Base-by-base conservation (phyloP, 2,113 vertebrate species). In the Phrynosoma blainvillii region DNA sequence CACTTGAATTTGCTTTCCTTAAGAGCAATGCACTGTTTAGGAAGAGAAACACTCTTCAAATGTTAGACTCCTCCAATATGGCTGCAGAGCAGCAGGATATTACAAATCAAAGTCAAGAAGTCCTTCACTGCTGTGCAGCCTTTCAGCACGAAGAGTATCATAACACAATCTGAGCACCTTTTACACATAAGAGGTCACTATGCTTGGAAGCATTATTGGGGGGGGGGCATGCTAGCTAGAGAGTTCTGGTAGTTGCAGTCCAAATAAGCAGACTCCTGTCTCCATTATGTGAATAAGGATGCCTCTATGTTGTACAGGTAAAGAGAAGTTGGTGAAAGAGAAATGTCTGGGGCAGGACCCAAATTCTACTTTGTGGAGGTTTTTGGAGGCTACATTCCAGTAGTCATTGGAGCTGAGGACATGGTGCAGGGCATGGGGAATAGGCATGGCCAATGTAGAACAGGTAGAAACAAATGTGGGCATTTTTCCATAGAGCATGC, bases 1-100 rank as follows among this genome's bases (percentile, higher is more conserved):
- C 21, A 87, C 90, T 87, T 82, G 27, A n/a, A 14, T 23, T 25
- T 79, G 2, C 79, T 88, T 77, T 70, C 84, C 79, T 81, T 87
- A 21, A 65, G 0, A 40, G 2, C 79, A 82, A 68, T 25, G 16
- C 23, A 12, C 52, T 27, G 42, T 8, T 62, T 79, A 36, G 2
- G 0, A 25, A 68, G 30, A 79, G 20, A 79, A 87, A 25, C 74
- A 5, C 2, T 5, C 86, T 87, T 88, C 79, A 40, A 79, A 54
- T 27, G 4, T 71, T 86, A 59, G 13, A 84, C 91, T 36, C 10
- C 23, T 25, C 59, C 32, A 40, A 0, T 52, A 71, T 3, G 68
- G 20, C 10, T 21, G 52, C 16, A 70, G 40, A 73, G 16, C n/a
- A 66, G 10, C 2, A 65, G 42, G 68, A 11, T 25, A 8, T 3